Evolutionary conservation across 2,113 vertebrate species (phyloP).

Genomic region (Cynocephalus volans): DNA sequence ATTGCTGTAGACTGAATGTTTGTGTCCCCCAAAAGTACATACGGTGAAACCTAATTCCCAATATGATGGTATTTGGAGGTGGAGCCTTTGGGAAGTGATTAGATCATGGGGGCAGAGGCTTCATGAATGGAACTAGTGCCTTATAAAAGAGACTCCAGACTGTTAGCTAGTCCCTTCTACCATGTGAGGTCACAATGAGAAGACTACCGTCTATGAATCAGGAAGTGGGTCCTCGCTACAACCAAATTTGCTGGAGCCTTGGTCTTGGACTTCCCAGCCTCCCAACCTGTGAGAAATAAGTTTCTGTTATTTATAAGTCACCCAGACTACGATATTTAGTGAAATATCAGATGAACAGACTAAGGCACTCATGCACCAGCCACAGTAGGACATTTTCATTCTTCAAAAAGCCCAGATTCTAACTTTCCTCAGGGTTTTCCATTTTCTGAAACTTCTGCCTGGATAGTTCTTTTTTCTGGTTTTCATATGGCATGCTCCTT

Average conservation of each 20-base stretch:
- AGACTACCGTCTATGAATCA: too few relatives aligned
- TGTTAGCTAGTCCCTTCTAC: neutral
- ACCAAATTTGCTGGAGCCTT: neutral
- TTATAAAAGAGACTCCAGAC: neutral
- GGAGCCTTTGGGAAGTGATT: neutral
- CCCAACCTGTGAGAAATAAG: neutral
- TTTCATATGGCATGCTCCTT: neutral
- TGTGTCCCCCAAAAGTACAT: neutral
- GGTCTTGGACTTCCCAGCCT: neutral
- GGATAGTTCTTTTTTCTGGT: neutral
- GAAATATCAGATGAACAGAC: neutral
- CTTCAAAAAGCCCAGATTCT: neutral
- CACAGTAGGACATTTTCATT: neutral
- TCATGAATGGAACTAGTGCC: neutral
- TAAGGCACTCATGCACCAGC: neutral
- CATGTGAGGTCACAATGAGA: neutral
- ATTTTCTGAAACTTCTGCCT: neutral
- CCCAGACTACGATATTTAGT: neutral
- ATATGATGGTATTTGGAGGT: neutral
- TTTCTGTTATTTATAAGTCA: neutral
- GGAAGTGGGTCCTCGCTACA: neutral
- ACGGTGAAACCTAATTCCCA: neutral
- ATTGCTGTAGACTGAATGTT: neutral
- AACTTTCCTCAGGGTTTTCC: neutral
- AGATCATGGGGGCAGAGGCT: neutral